Percentiles rank a stretch among this genome's conserved stretches.
phyloP scores from a whole-genome alignment of 2,113 vertebrate genomes.

The Epinephelus lanceolatus region DNA sequence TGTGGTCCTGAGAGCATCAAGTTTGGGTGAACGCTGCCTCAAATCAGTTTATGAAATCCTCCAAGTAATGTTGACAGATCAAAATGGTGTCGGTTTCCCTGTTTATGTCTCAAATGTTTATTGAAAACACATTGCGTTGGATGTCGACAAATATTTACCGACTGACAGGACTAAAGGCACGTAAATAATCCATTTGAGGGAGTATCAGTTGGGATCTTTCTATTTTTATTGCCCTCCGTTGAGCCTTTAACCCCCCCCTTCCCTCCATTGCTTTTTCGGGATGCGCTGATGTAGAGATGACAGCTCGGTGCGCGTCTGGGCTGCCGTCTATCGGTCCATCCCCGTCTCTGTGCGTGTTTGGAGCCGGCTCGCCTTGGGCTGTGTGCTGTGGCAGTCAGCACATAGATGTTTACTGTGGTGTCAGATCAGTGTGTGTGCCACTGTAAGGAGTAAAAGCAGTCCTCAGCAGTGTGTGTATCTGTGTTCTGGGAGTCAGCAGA shows the following conservation, averaged over 20 bases:
- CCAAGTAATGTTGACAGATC: conserved; percentile 72
- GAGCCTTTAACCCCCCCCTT: neutral
- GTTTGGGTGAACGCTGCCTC: conserved; percentile 41
- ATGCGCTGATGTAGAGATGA: conserved; percentile 30
- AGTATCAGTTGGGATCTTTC: conserved; percentile 16
- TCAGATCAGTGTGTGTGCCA: conserved; percentile 33
- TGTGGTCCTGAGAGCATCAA: conserved; percentile 49
- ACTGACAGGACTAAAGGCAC: conserved; percentile 38
- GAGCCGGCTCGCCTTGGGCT: conserved; percentile 51
- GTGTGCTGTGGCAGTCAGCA: conserved; percentile 58
- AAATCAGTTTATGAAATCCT: conserved; percentile 57
- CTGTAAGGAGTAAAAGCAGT: conserved; percentile 44
- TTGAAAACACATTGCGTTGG: conserved; percentile 45
- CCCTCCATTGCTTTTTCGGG: neutral
- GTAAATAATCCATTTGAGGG: conserved; percentile 40
- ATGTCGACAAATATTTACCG: conserved; percentile 70
- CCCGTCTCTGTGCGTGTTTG: conserved; percentile 37
- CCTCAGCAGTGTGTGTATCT: conserved; percentile 40
- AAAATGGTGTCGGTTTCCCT: conserved; percentile 54
- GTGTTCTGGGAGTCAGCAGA: conserved; percentile 56
- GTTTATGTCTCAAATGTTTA: conserved; percentile 53
- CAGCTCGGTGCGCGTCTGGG: conserved; percentile 15
- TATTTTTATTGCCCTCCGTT: conserved; percentile 30
- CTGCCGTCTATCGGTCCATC: conserved; percentile 45
- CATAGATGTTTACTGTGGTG: conserved; percentile 60